Conservation (phyloP, 1,140 invertebrate species). For the Phymastichus coffea region DNA sequence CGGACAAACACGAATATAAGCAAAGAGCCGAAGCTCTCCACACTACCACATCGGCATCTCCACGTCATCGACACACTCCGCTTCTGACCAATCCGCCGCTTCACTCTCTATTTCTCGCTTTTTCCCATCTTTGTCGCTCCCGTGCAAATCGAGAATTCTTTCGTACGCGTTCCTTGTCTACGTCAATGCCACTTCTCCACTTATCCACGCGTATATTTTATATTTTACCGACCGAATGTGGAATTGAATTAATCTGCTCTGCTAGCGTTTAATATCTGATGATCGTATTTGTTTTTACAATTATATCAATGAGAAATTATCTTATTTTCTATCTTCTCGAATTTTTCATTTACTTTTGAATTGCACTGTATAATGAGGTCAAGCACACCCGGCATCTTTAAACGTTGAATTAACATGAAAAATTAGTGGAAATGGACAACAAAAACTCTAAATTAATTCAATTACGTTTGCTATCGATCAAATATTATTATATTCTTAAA, state of each 20-base stretch:
- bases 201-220: constrained; percentile 3
- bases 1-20: neutral
- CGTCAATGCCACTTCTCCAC: constrained; percentile 25
- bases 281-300: too few species aligned
- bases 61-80: constrained; percentile 32
- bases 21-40: neutral
- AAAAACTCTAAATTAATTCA: too few species aligned
- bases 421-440: too few species aligned
- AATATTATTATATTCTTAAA: too few species aligned
- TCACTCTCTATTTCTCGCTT: constrained; percentile 28
- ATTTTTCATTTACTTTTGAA: too few species aligned
- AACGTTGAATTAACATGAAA: too few species aligned
- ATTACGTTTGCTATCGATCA: too few species aligned
- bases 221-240: neutral
- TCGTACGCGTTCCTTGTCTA: neutral
- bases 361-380: neutral
- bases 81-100: constrained; percentile 38
- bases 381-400: constrained; percentile 10
- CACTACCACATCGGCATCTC: neutral
- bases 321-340: too few species aligned
- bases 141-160: neutral
- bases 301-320: too few species aligned
- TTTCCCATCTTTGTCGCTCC: constrained; percentile 15
- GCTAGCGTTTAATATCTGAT: neutral
- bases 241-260: neutral